Evolutionary conservation across 2,888 invertebrate genomes (phyloP).

Genomic region (Embidobia sp.): DNA sequence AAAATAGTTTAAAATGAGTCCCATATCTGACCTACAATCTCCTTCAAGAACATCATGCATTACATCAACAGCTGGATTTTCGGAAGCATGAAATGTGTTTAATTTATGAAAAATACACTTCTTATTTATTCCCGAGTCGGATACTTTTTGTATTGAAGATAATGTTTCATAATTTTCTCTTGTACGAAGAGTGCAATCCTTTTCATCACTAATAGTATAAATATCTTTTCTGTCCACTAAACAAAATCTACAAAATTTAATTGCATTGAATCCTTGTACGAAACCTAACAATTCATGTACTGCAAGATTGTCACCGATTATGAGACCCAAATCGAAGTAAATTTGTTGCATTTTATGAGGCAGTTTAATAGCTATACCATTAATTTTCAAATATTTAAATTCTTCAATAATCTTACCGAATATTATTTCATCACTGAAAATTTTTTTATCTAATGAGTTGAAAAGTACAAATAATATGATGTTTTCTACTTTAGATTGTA

Average conservation of each 20-base stretch:
- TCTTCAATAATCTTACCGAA: slow-evolving; percentile 55
- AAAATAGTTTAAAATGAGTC: slow-evolving; percentile 23
- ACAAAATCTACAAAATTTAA: slow-evolving; percentile 62
- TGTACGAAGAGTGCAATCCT: slow-evolving; percentile 26
- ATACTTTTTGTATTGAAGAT: slow-evolving; percentile 9
- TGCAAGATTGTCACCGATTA: slow-evolving; percentile 64
- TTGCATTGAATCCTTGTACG: slow-evolving; percentile 52
- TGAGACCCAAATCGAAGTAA: slow-evolving; percentile 47
- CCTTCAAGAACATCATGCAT: slow-evolving; percentile 58
- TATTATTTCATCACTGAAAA: slow-evolving; percentile 42
- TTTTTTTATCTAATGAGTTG: slow-evolving; percentile 40
- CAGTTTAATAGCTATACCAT: slow-evolving; percentile 38
- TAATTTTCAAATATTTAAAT: slow-evolving; percentile 31
- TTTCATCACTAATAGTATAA: slow-evolving; percentile 15
- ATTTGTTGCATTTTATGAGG: slow-evolving; percentile 17
- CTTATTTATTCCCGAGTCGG: slow-evolving; percentile 36
- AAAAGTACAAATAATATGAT: slow-evolving; percentile 36
- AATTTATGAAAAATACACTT: slow-evolving; percentile 41
- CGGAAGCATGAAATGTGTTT: slow-evolving; percentile 39
- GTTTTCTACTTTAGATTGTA: slow-evolving; percentile 43
- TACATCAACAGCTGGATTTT: slow-evolving; percentile 50
- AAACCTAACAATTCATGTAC: slow-evolving; percentile 55
- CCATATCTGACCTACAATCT: slow-evolving; percentile 40
- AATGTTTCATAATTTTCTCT: slow-evolving; percentile 30
- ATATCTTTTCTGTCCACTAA: slow-evolving; percentile 13